Evolutionary conservation across 1,140 invertebrate genomes (phyloP), one percentile per base, ranked within the genome.

Genomic region (Eurosta solidaginis): DNA sequence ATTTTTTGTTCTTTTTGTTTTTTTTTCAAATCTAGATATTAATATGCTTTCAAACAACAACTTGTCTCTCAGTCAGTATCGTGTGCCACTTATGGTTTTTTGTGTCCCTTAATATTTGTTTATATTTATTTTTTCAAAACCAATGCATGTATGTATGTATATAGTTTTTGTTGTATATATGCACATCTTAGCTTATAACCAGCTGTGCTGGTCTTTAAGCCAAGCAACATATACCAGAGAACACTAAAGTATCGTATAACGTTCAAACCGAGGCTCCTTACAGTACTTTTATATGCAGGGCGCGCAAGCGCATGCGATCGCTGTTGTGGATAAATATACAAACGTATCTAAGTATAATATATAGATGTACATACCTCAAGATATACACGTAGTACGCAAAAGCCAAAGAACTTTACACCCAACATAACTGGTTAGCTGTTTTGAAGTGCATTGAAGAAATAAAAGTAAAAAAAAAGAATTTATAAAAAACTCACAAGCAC

Each of bases 351-450:
- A 3, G n/a, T n/a, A n/a, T n/a, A n/a, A 29, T 59, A 29, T 27
- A 5, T 52, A 49, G 4, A 25, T 1, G 25, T 25, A 52, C 49
- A 22, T 52, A 33, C 54, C 7, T 10, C 36, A 9, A 22, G 1
- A 40, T 40, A 47, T 17, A 59, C 10, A 12, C 59, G 7, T n/a
- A n/a, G n/a, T n/a, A n/a, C 59, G 36, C 29, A 42, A 68, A 68
- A 68, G 59, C 33, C 59, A 68, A 68, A 68, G 59, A 68, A 68
- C 59, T 68, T 42, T 42, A 29, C 17, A 20, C n/a, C 17, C 17
- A 68, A 68, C 36, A 68, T 17, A 68, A 68, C 59, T 68, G 17
- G 59, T 68, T 68, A 68, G 33, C 33, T 68, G 29, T n/a, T 7
- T 22, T 40, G 7, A 68, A 59, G 12, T 47, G n/a, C n/a, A n/a